Evolutionary conservation across 1,140 invertebrate genomes (phyloP).

Genomic region (Papilio glaucus): DNA sequence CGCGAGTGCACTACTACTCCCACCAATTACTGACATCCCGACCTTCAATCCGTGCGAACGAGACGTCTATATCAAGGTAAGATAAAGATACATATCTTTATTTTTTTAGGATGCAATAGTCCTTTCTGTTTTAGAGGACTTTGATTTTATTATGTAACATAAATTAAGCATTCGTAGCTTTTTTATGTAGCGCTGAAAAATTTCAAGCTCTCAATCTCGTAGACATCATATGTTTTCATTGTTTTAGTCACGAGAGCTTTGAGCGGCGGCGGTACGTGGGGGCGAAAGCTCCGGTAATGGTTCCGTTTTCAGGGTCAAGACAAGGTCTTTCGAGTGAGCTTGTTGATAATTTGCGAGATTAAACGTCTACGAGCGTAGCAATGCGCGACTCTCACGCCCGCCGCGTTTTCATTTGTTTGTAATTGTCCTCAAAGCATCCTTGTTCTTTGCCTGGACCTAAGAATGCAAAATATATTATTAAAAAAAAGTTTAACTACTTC

Average conservation of each 20-base stretch:
- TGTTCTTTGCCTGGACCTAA: too few species aligned
- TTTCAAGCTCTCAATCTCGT: constrained; percentile 25
- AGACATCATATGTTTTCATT: constrained; percentile 34
- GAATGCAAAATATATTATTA: too few species aligned
- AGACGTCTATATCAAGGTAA: constrained; percentile 78
- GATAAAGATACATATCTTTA: constrained; percentile 60
- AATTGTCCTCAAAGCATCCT: too few species aligned
- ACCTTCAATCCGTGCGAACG: constrained; percentile 79
- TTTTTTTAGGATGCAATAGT: constrained; percentile 42
- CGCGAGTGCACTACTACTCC: constrained; percentile 67
- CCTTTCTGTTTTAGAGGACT: constrained; percentile 5
- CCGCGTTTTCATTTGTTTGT: too few species aligned
- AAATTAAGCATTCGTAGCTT: constrained; percentile 28
- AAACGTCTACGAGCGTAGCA: constrained; percentile 41
- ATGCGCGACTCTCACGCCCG: not conserved
- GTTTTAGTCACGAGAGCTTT: constrained; percentile 31
- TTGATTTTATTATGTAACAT: constrained; percentile 41
- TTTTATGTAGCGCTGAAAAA: constrained; percentile 12
- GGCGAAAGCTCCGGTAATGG: constrained; percentile 39
- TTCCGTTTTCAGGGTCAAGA: constrained; percentile 70
- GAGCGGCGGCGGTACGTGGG: constrained; percentile 19
- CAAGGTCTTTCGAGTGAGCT: constrained; percentile 62
- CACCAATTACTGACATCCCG: constrained; percentile 67
- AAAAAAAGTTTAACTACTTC: too few species aligned
- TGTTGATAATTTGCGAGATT: constrained; percentile 50